Conservation (phyloP, 2,888 invertebrate genomes). For the Silvanus unidentatus region DNA sequence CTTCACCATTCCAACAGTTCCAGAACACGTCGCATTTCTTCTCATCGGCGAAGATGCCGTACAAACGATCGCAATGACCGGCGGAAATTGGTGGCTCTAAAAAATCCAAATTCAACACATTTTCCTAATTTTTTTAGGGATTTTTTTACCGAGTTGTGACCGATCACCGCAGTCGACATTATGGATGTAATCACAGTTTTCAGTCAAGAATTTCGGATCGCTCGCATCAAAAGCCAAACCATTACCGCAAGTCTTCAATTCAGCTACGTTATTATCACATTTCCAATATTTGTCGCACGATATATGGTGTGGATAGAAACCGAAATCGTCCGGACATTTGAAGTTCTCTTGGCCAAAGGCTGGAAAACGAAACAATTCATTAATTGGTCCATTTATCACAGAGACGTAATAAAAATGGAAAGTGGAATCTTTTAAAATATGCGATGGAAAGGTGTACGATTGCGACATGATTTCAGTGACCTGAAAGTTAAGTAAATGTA, state of each 20-base stretch:
- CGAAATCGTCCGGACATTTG: slow-evolving; percentile 91
- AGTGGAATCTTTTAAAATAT: slow-evolving; percentile 16
- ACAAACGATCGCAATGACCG: slow-evolving; percentile 77
- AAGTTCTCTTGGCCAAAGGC: slow-evolving; percentile 74
- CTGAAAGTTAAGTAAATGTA: slow-evolving; percentile 1
- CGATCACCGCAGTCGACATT: slow-evolving; percentile 91
- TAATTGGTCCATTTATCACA: neutral
- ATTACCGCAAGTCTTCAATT: slow-evolving; percentile 89
- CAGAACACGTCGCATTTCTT: slow-evolving; percentile 89
- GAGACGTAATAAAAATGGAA: slow-evolving; percentile 20
- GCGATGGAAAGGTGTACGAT: slow-evolving; percentile 11
- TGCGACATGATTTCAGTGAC: slow-evolving; percentile 6
- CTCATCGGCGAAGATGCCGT: slow-evolving; percentile 88
- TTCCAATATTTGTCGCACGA: slow-evolving; percentile 96
- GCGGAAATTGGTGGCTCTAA: slow-evolving; percentile 79
- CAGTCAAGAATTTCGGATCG: slow-evolving; percentile 84
- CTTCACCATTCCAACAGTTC: slow-evolving; percentile 96
- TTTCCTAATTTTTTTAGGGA: neutral
- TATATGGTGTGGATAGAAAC: slow-evolving; percentile 84
- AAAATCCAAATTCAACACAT: slow-evolving; percentile 16
- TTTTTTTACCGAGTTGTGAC: slow-evolving; percentile 65
- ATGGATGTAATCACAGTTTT: slow-evolving; percentile 93
- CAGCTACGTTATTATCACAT: slow-evolving; percentile 83
- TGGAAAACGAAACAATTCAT: slow-evolving; percentile 41
- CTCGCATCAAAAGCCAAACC: slow-evolving; percentile 86